A percentile compares a stretch with the other conserved stretches of the same genome.
These are phyloP conservation scores for Delichon dasypus DNA, from an alignment of 2,797 vertebrate species.

Conservation along the genomic window DNA sequence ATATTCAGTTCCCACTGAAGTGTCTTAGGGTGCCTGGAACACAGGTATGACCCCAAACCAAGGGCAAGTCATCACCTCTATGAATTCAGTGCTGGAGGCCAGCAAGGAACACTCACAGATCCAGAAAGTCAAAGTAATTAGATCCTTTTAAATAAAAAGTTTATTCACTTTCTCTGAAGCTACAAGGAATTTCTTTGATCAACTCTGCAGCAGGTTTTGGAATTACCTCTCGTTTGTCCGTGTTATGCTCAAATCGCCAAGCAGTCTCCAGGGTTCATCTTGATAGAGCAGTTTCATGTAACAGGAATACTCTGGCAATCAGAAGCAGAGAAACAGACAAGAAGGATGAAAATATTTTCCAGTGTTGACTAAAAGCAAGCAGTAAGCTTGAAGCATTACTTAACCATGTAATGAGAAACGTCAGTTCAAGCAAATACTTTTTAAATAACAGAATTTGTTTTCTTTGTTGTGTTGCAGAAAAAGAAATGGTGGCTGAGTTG, in stretches of 20 bases:
- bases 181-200: neutral
- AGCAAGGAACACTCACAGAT: neutral
- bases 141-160: neutral
- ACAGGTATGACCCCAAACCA: accelerated
- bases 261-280: neutral
- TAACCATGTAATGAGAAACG: neutral
- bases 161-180: neutral
- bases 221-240: neutral
- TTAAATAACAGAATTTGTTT: neutral
- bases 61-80: neutral
- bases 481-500: neutral
- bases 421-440: neutral
- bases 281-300: neutral
- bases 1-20: accelerated
- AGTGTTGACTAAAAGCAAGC: neutral
- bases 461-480: conserved; percentile 38
- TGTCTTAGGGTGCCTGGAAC: neutral
- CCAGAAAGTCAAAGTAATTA: neutral
- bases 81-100: neutral
- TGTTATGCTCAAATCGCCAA: neutral
- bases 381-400: neutral
- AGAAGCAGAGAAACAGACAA: neutral
- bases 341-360: conserved; percentile 2
- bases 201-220: neutral
- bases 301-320: neutral